Conservation (phyloP, 2,113 vertebrate species). For the Trematomus loennbergii region DNA sequence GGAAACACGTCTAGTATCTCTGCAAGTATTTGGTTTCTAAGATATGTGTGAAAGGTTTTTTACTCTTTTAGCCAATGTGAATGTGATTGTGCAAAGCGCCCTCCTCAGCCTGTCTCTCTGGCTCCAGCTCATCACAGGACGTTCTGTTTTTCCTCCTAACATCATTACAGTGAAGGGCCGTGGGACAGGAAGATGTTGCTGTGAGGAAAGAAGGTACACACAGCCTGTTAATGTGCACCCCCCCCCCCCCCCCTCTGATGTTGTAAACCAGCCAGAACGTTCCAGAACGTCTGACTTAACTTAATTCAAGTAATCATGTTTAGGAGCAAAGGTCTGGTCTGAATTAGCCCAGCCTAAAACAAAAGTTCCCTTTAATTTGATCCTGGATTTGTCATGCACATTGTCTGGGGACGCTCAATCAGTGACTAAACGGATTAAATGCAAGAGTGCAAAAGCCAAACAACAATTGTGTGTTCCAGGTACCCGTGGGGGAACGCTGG, state of each 20-base stretch:
- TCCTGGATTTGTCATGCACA: slow-evolving; percentile 41
- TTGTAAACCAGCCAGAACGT: slow-evolving; percentile 25
- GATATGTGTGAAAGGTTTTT: no score
- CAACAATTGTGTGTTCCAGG: slow-evolving; percentile 29
- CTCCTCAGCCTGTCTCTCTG: neutral
- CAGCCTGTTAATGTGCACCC: slow-evolving; percentile 28
- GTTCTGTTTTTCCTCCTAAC: slow-evolving; percentile 23
- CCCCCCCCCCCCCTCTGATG: slow-evolving; percentile 12
- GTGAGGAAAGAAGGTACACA: neutral
- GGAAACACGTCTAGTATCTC: no score
- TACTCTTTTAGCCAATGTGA: neutral
- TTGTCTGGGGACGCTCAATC: slow-evolving; percentile 52
- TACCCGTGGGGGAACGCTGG: slow-evolving; percentile 36
- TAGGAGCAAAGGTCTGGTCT: slow-evolving; percentile 45
- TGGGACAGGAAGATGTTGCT: slow-evolving; percentile 33
- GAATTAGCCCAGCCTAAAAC: slow-evolving; percentile 36
- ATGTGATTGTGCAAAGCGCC: neutral
- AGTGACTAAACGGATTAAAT: slow-evolving; percentile 51
- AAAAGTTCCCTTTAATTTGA: slow-evolving; percentile 24
- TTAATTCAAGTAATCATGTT: slow-evolving; percentile 54
- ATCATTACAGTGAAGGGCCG: slow-evolving; percentile 8
- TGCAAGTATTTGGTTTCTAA: no score
- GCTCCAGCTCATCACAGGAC: neutral
- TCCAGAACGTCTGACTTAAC: slow-evolving; percentile 47
- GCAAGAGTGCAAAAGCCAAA: slow-evolving; percentile 25